Base-by-base conservation (phyloP, 2,888 invertebrate species). In the Rhabditophanes sp. region DNA sequence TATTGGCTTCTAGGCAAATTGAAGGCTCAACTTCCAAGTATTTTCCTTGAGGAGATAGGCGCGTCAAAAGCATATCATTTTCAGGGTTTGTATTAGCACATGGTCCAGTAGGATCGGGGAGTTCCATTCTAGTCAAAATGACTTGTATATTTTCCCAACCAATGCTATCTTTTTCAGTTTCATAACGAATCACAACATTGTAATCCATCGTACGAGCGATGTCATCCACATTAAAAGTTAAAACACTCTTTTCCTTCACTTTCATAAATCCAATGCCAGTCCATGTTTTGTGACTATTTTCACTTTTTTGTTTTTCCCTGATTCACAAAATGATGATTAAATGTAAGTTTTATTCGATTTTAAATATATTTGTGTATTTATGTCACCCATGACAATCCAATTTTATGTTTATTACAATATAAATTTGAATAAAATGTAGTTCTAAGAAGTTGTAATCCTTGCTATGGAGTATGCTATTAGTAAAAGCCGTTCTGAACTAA, bases 181-280 rank as follows among this genome's bases (percentile, higher is more conserved):
- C 57, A 39, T 56, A 63, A 15, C 62, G 50, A 26, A 61, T 32
- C 26, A 61, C 50, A 28, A 61, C 25, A 37, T 58, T 56, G 48
- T 56, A 61, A 18, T 44, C 47, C 9, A 48, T 47, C 18, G 50
- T 47, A 23, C 40, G 41, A 8, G 42, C 40, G 4, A 58, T 37
- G 24, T 46, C 32, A 12, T 44, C 46, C 14, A 53, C 42, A 21
- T 28, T 25, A 28, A 96, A 82, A 50, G 80, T 79, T 30, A 96
- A 69, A 26, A 76, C 76, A 12, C 82, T 78, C 34, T 80, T 80
- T 69, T 88, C 85, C 35, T 78, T 76, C 4, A 80, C 77, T 59
- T 80, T 77, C 73, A 80, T 79, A 64, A 81, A 87, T 18, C 96
- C 93, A 18, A 78, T 76, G 2, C 93, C 93, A 1, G 88, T 87